Percentiles rank a stretch among this genome's conserved stretches.
Evolutionary conservation across 2,888 invertebrate genomes (phyloP).

Genomic region (Protula sp.): DNA sequence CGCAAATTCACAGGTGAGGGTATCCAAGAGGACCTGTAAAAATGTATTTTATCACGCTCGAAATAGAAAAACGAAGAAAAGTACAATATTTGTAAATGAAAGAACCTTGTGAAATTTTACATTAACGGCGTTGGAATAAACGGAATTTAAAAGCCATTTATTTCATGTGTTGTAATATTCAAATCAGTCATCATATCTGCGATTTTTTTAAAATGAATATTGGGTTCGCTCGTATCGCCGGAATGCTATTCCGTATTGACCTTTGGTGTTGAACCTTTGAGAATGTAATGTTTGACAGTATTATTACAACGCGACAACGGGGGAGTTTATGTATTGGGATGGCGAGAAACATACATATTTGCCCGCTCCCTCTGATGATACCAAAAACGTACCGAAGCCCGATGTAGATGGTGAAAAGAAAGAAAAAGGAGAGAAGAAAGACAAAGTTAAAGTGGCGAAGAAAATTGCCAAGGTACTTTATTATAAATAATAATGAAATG

Average conservation of each 20-base stretch:
- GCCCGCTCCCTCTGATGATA: slow-evolving; percentile 26
- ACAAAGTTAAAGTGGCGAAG: slow-evolving; percentile 94
- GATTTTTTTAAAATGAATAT: too few relatives aligned
- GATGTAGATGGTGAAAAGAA: slow-evolving; percentile 26
- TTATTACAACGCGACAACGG: slow-evolving; percentile 87
- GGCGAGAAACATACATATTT: slow-evolving; percentile 53
- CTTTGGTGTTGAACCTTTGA: background rate
- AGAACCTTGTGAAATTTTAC: too few relatives aligned
- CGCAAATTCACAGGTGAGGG: slow-evolving; percentile 67
- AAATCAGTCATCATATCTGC: too few relatives aligned
- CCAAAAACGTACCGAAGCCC: background rate
- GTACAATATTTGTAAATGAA: too few relatives aligned
- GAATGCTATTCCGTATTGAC: too few relatives aligned
- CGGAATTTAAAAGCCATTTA: too few relatives aligned
- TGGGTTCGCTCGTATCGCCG: too few relatives aligned
- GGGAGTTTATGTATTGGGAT: slow-evolving; percentile 95
- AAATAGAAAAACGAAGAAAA: background rate
- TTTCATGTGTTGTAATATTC: too few relatives aligned
- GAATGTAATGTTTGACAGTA: slow-evolving; percentile 58
- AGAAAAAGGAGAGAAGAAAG: slow-evolving; percentile 64
- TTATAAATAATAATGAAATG: too few relatives aligned
- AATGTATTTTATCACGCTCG: background rate
- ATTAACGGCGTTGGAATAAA: too few relatives aligned
- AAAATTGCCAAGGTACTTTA: slow-evolving; percentile 77
- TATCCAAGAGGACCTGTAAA: background rate